Base-by-base conservation (phyloP, 2,113 vertebrate species). In the Poeciliopsis turrubarensis region DNA sequence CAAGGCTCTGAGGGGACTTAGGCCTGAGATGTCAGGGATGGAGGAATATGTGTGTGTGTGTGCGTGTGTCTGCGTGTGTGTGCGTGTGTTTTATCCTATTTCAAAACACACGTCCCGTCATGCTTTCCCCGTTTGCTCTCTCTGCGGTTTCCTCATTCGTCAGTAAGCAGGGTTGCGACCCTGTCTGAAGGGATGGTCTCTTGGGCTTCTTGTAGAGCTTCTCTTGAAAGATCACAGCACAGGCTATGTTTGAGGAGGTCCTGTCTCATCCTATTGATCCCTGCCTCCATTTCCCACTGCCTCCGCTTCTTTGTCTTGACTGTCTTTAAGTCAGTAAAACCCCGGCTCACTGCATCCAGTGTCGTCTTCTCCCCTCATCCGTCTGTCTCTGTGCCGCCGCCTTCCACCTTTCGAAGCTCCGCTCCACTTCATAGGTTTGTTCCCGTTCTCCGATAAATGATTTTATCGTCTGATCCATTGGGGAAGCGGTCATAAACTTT, bases 141-240 rank as follows among this genome's bases (percentile, higher is more conserved):
- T 86, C 82, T 76, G 89, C 65, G 83, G 75, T 72, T 88, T 80
- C 83, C 86, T 87, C 87, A 82, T 90, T 88, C 88, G 85, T 91
- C 92, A 90, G 90, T 73, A 81, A 89, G 82, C 81, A 69, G 80
- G 92, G 91, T 93, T 85, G 79, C 71, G 88, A 89, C 89, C 89
- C 89, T 90, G 91, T 92, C 89, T 92, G 84, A 85, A 73, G 88
- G 82, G 82, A 84, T 54, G 66, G 89, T 91, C 88, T 89, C 90
- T 69, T 75, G 91, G 89, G 92, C 88, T 80, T 81, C 79, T 89
- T 34, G 29, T 73, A 72, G 87, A 89, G 90, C 89, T 84, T 90
- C 90, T 89, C 82, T 88, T 89, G 87, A 93, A 91, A 89, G 87
- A 90, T 91, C 90, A 92, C 89, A 91, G 90, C 84, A 66, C 81